These are phyloP conservation scores for Steatocranus sp. DNA, from an alignment of 2,797 vertebrate species.

Conservation along the genomic window DNA sequence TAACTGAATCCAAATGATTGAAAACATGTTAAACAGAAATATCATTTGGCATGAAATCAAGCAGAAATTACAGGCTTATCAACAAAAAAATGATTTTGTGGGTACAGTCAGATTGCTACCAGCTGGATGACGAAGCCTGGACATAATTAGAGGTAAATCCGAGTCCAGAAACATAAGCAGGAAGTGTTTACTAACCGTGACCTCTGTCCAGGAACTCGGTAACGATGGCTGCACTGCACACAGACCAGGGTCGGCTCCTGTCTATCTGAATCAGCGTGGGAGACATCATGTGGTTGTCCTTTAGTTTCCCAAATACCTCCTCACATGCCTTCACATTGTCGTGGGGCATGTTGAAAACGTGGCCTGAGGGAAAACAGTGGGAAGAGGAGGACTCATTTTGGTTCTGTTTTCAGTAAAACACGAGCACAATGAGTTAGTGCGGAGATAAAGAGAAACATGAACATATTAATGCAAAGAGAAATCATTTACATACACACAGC, in stretches of 20 bases:
- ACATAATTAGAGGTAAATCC: slow-evolving; percentile 1
- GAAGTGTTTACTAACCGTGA: slow-evolving; percentile 83
- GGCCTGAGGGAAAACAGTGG: slow-evolving; percentile 72
- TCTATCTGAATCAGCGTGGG: slow-evolving; percentile 97
- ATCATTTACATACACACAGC: neutral
- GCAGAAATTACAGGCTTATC: neutral
- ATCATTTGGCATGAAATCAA: neutral
- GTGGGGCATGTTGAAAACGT: slow-evolving; percentile 98
- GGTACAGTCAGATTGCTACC: slow-evolving; percentile 12
- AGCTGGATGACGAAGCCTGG: neutral
- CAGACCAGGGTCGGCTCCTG: slow-evolving; percentile 91
- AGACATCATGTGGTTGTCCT: slow-evolving; percentile 99
- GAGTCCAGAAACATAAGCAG: slow-evolving; percentile 19
- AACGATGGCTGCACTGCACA: slow-evolving; percentile 94
- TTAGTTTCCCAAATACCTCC: slow-evolving; percentile 90
- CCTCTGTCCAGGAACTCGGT: slow-evolving; percentile 96
- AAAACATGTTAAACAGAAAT: neutral
- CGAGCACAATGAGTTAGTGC: neutral
- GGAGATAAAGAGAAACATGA: neutral
- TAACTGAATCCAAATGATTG: neutral
- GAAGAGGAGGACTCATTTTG: neutral
- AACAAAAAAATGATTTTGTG: neutral
- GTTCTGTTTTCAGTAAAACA: neutral
- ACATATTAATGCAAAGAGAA: neutral
- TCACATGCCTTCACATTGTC: slow-evolving; percentile 96